Conservation (phyloP, 2,797 vertebrate genomes). For the Siniperca scherzeri region DNA sequence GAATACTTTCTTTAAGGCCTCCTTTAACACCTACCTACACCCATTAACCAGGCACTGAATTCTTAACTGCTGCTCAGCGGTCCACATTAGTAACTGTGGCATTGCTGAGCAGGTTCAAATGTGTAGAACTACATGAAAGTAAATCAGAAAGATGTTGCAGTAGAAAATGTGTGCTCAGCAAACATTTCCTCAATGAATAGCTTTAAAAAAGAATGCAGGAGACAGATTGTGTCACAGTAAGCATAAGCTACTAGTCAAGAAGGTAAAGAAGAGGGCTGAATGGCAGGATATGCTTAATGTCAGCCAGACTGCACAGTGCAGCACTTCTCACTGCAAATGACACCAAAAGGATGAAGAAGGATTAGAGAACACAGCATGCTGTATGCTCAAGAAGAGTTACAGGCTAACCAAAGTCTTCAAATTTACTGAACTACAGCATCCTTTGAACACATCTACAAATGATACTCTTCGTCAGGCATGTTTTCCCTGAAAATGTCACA, state of each 20-base stretch:
- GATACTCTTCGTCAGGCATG: slow-evolving; percentile 11
- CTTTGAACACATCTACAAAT: slow-evolving; percentile 60
- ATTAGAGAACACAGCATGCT: slow-evolving; percentile 74
- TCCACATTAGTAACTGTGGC: neutral
- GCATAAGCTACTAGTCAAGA: slow-evolving; percentile 69
- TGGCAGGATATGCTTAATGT: slow-evolving; percentile 81
- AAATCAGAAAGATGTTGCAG: slow-evolving; percentile 25
- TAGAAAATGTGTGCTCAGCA: slow-evolving; percentile 62
- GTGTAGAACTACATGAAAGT: neutral
- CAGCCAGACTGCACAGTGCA: slow-evolving; percentile 79
- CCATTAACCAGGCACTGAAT: slow-evolving; percentile 13
- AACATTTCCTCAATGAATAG: slow-evolving; percentile 60
- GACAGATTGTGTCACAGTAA: slow-evolving; percentile 82
- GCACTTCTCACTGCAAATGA: slow-evolving; percentile 77
- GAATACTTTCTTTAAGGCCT: neutral
- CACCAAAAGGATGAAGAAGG: slow-evolving; percentile 77
- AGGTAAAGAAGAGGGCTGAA: slow-evolving; percentile 76
- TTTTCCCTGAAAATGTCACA: slow-evolving; percentile 56
- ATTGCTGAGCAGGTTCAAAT: slow-evolving; percentile 19
- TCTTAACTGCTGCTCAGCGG: neutral
- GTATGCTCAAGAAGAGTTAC: slow-evolving; percentile 55
- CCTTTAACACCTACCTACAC: neutral
- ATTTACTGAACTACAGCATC: slow-evolving; percentile 40
- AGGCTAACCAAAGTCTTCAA: slow-evolving; percentile 41
- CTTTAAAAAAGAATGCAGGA: slow-evolving; percentile 57